Percentiles rank a stretch among this genome's conserved stretches.
Conservation (phyloP, 2,888 invertebrate species). For the Caenorhabditis zanzibari region DNA sequence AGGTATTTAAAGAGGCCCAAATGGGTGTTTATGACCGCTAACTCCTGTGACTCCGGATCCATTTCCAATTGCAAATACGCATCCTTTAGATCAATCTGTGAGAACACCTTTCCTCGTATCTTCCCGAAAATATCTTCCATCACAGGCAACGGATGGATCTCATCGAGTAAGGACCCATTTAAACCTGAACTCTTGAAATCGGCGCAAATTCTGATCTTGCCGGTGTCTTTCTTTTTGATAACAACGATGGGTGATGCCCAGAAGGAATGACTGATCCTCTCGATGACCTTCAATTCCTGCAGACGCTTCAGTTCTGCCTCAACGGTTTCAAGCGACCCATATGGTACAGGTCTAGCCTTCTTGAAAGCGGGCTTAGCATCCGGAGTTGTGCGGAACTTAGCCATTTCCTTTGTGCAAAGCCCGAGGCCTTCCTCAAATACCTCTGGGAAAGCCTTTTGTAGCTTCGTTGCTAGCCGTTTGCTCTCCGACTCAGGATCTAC, state of each 20-base stretch:
- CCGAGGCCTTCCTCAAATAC: background rate
- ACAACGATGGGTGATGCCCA: background rate
- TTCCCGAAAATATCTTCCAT: background rate
- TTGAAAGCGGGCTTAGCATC: background rate
- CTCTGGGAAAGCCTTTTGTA: background rate
- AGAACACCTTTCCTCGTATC: constrained; percentile 39
- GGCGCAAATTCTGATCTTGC: background rate
- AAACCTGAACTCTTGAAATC: background rate
- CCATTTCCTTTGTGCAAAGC: background rate
- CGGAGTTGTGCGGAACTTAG: background rate
- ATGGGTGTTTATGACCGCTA: constrained; percentile 68
- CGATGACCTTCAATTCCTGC: background rate
- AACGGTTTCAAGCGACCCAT: background rate
- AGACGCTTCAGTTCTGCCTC: background rate
- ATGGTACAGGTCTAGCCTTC: background rate
- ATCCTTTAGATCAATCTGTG: constrained; percentile 66
- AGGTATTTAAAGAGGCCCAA: constrained; percentile 68
- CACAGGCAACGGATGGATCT: background rate
- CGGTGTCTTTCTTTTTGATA: background rate
- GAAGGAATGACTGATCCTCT: background rate
- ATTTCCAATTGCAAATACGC: constrained; percentile 43
- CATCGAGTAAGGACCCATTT: background rate
- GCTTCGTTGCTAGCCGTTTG: too few relatives aligned
- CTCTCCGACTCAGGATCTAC: background rate
- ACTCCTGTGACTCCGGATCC: constrained; percentile 56